Conservation (phyloP, 2,888 invertebrate genomes). For the Polymixis lichenea region DNA sequence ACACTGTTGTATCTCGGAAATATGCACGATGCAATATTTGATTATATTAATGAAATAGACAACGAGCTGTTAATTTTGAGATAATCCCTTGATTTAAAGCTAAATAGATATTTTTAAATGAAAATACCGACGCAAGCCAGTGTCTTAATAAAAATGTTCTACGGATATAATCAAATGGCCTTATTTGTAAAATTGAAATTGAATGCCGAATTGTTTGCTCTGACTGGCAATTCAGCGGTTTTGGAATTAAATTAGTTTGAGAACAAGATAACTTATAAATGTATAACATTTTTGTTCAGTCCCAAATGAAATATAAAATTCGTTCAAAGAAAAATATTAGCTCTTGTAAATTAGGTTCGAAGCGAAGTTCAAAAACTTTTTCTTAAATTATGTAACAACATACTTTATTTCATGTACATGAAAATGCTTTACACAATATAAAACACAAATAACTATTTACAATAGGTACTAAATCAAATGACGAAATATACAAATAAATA, state of each 20-base stretch:
- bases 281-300: conserved; percentile 14
- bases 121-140: conserved; percentile 17
- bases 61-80: conserved; percentile 2
- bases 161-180: conserved; percentile 36
- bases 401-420: neutral
- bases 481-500: neutral
- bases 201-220: conserved; percentile 16
- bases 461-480: neutral
- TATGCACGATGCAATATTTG: neutral
- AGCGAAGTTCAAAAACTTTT: conserved; percentile 6
- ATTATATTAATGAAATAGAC: neutral
- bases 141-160: conserved; percentile 44
- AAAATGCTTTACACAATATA: neutral
- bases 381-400: conserved; percentile 10
- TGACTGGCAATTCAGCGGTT: neutral
- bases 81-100: conserved; percentile 25
- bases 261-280: conserved; percentile 15
- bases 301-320: conserved; percentile 22
- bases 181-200: conserved; percentile 51
- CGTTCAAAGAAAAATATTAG: conserved; percentile 34
- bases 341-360: conserved; percentile 15
- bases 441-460: neutral
- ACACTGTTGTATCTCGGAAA: neutral
- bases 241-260: conserved; percentile 24
- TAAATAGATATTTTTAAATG: conserved; percentile 43